phyloP scores from a whole-genome alignment of 2,113 vertebrate species.

The Dicrurus megarhynchus region DNA sequence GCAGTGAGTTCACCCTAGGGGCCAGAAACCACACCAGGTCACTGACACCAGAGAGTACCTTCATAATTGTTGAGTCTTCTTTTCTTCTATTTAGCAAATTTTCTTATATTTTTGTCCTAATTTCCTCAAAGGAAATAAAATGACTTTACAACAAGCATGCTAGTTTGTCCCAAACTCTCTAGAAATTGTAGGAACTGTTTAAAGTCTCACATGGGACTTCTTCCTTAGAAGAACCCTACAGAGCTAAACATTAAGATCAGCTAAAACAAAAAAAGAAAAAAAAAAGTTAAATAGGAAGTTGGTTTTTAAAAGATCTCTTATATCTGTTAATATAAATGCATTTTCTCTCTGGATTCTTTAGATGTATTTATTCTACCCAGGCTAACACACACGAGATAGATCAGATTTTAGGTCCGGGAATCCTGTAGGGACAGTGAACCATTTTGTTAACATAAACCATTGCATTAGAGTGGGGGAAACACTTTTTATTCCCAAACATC shows the following conservation, averaged over 20 bases:
- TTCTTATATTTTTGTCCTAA: neutral
- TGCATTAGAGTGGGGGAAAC: neutral
- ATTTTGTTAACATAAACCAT: neutral
- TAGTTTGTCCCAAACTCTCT: neutral
- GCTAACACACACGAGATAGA: neutral
- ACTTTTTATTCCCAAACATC: neutral
- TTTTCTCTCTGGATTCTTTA: neutral
- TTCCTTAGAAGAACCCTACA: neutral
- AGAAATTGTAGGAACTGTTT: neutral
- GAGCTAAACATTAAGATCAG: neutral
- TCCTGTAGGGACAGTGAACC: neutral
- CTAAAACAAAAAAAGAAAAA: neutral
- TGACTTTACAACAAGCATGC: rapidly evolving
- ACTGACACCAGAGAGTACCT: neutral
- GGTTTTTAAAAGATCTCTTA: neutral
- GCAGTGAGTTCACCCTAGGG: neutral
- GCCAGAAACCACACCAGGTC: neutral
- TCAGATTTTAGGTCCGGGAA: neutral
- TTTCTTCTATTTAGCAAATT: neutral
- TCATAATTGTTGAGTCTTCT: neutral
- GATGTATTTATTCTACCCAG: neutral
- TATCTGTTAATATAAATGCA: neutral
- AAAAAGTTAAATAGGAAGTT: neutral
- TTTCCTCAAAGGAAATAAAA: neutral
- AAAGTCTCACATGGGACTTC: neutral